phyloP scores from a whole-genome alignment of 2,113 vertebrate genomes.

The Paralichthys olivaceus region DNA sequence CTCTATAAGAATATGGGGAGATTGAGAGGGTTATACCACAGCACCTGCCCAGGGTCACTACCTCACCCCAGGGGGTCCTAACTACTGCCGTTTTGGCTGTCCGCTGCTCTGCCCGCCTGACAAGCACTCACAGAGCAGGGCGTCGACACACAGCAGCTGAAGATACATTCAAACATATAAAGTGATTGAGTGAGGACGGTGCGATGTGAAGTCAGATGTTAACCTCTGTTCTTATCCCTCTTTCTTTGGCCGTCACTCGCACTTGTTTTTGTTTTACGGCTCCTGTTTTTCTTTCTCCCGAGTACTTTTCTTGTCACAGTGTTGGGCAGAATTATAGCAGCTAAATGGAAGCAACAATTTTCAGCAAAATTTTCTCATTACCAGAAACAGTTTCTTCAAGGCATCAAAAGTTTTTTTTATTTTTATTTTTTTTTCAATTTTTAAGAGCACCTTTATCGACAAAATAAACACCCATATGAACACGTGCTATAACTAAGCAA shows the following conservation, averaged over 20 bases:
- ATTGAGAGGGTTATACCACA: constrained; percentile 74
- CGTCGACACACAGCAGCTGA: constrained; percentile 37
- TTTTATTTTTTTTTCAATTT: constrained; percentile 19
- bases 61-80: constrained; percentile 68
- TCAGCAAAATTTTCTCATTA: constrained; percentile 61
- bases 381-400: constrained; percentile 32
- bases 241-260: background rate
- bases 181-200: constrained; percentile 4
- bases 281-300: constrained; percentile 8
- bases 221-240: constrained; percentile 7
- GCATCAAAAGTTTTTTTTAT: constrained; percentile 37
- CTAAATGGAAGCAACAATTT: constrained; percentile 61
- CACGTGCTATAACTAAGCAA: constrained; percentile 34
- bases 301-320: constrained; percentile 48
- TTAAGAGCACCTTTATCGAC: constrained; percentile 46
- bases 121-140: constrained; percentile 43
- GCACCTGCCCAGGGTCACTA: constrained; percentile 83
- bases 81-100: constrained; percentile 71
- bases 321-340: constrained; percentile 48
- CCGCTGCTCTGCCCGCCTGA: constrained; percentile 57
- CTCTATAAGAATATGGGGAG: constrained; percentile 64
- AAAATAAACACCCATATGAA: constrained; percentile 29
- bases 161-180: constrained; percentile 48
- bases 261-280: constrained; percentile 2
- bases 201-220: constrained; percentile 23